Base-by-base conservation (phyloP, 2,113 vertebrate species). In the Orycteropus afer region DNA sequence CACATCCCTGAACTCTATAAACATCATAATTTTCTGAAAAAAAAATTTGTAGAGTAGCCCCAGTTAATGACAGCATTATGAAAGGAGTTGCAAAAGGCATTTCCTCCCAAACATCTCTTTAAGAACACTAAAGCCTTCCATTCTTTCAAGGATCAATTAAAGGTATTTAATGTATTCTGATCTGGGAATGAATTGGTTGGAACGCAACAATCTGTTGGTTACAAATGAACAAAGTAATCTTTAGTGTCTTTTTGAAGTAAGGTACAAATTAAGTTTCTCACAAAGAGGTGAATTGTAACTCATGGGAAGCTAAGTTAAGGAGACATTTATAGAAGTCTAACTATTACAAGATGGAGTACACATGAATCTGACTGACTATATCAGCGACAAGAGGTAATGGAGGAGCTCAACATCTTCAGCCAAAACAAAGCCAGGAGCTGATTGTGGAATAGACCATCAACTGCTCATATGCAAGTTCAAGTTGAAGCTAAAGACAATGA, bases 151-250 rank as follows among this genome's bases (percentile, higher is more conserved):
- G 69, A 55, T 63, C 89, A 80, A 22, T 94, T 93, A 93, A 87
- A 81, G 73, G 81, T 81, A 96, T 81, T 91, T 90, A 79, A 53
- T 81, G 29, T 77, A 84, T 90, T 95, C 40, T 55, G 57, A 57
- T 69, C 57, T 85, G 12, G 7, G 92, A 93, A 90, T 61, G 59
- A 85, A 79, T 85, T 88, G 49, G 77, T 76, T 90, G 49, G n/a
- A 85, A 65, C 65, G 93, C 80, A 95, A 81, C 32, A 90, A 45
- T 45, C 37, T 86, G 25, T 59, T 88, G 80, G 61, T 53, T 34
- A 89, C 55, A 86, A 91, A 34, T 74, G 79, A 74, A 71, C 82
- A 94, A 90, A 92, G 49, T 90, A 92, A 90, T 49, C 78, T 90
- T 74, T 45, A 27, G n/a, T 79, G 42, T 85, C 17, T 86, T 82